Base-by-base conservation (phyloP, 2,797 vertebrate genomes). In the Anniella stebbinsi region DNA sequence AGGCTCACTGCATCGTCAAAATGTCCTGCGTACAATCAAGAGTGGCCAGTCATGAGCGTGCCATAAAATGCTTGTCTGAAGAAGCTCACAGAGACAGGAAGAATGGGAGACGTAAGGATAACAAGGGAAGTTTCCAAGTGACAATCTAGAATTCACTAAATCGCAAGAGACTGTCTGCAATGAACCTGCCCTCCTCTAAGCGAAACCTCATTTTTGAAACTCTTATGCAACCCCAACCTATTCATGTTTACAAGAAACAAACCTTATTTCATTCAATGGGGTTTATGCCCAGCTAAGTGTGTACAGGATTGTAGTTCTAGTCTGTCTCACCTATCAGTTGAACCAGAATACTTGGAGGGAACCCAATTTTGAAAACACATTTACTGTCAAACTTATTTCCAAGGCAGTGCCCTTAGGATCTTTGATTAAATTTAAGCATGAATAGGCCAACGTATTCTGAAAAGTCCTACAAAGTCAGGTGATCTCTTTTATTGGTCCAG, bases 401-500 rank as follows among this genome's bases (percentile, higher is more conserved):
- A 48, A 67, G 57, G 41, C 66, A 63, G 18, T 77, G 66, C 45
- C 33, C n/a, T 10, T 69, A 75, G 54, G n/a, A 75, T 87, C 25
- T 45, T 13, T 75, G 69, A 75, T 75, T 28, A 7, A 36, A 81
- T 80, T 60, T 78, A 86, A 60, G 13, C 45, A 78, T 75, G 51
- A 77, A 66, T 84, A 77, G 73, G 41, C 41, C 38, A 81, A 17
- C 77, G 66, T 90, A 75, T 87, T 90, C 45, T 75, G 54, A 81
- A 63, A 90, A 33, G 17, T 33, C 18, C 36, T 82, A n/a, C 36
- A 60, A 87, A 36, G 51, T 38, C 73, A 84, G 51, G 48, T 84
- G 86, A 28, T 48, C 66, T 63, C 76, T 85, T 89, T 86, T 85
- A 86, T 73, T 86, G 67, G 69, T 60, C 67, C 83, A 83, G 51